Evolutionary conservation across 1,140 invertebrate genomes (phyloP).

Genomic region (Zeugodacus cucurbitae): DNA sequence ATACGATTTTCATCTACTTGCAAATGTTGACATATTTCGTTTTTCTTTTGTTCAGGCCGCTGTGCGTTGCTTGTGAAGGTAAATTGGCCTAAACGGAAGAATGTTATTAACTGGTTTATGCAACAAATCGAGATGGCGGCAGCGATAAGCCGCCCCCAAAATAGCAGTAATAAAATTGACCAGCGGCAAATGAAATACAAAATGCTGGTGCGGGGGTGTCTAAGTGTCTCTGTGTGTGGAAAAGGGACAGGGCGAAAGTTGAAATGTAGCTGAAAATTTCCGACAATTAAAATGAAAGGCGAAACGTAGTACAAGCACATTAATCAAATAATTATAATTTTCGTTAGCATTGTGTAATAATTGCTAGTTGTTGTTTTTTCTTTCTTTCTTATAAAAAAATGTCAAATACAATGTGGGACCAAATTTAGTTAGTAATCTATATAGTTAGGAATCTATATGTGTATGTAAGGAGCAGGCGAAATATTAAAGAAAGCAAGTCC

Average conservation of each 20-base stretch:
- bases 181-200: neutral
- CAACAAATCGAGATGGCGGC: constrained; percentile 60
- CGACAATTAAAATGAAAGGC: constrained; percentile 40
- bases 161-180: constrained; percentile 61
- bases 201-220: neutral
- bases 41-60: neutral
- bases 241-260: constrained; percentile 30
- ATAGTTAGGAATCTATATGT: neutral
- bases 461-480: neutral
- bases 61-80: neutral
- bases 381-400: neutral
- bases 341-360: neutral
- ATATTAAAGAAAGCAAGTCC: no score
- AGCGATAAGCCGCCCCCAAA: constrained; percentile 52
- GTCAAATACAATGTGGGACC: neutral
- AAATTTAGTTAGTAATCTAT: neutral
- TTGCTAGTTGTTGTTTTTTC: neutral
- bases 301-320: neutral
- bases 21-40: neutral
- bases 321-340: constrained; percentile 35
- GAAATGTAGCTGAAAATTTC: neutral
- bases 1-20: constrained; percentile 62
- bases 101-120: constrained; percentile 65
- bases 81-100: constrained; percentile 63
- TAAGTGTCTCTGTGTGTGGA: neutral